phyloP scores from a whole-genome alignment of 2,888 invertebrate species.

The Lasioglossum figueresi region DNA sequence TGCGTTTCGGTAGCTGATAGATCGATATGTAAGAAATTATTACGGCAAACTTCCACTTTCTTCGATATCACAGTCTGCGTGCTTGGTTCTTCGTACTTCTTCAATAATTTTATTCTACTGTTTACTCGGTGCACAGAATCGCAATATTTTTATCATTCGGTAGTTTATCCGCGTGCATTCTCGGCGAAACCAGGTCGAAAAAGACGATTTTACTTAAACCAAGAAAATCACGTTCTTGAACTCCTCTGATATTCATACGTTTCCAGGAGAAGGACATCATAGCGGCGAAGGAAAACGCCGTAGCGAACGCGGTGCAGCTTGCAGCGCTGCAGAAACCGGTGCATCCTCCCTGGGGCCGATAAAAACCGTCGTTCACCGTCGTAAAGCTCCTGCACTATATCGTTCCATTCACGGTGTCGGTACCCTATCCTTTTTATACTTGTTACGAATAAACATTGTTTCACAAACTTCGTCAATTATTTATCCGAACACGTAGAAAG shows the following conservation, averaged over 20 bases:
- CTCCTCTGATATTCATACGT: background rate
- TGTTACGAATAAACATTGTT: constrained; percentile 61
- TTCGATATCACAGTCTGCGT: no score
- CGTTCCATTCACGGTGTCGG: constrained; percentile 57
- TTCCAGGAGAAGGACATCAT: constrained; percentile 78
- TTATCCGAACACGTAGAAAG: constrained; percentile 29
- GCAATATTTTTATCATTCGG: no score
- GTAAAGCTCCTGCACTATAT: constrained; percentile 12
- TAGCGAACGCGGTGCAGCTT: constrained; percentile 79
- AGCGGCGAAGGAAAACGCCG: constrained; percentile 81
- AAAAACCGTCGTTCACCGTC: background rate
- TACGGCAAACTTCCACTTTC: no score
- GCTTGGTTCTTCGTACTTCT: no score
- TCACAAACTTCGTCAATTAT: constrained; percentile 16
- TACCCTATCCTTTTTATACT: constrained; percentile 23
- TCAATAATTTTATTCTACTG: no score
- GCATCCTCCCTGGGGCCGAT: constrained; percentile 79
- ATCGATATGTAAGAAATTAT: background rate
- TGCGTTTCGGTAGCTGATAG: background rate
- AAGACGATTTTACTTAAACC: background rate
- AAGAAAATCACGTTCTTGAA: background rate
- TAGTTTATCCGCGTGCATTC: background rate
- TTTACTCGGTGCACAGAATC: no score
- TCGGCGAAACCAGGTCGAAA: background rate
- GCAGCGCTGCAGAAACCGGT: constrained; percentile 71